Evolutionary conservation across 2,797 vertebrate species (phyloP).

Genomic region (Emydoidea blandingii): DNA sequence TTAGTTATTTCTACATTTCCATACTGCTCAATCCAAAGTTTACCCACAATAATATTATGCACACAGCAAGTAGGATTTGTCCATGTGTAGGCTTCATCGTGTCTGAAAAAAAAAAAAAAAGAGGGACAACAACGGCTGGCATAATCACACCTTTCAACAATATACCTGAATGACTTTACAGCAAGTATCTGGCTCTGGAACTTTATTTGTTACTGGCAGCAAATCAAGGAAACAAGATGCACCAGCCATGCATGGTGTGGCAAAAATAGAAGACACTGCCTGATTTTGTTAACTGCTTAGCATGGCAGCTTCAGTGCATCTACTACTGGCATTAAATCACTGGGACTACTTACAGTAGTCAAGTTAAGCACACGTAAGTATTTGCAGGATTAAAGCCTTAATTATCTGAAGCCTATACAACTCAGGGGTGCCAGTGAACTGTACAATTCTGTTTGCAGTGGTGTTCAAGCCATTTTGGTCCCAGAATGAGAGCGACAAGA

Average conservation of each 20-base stretch:
- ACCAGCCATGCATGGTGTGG: background rate
- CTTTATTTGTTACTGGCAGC: background rate
- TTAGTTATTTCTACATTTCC: slow-evolving; percentile 96
- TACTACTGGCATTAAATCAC: background rate
- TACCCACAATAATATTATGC: slow-evolving; percentile 98
- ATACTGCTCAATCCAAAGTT: slow-evolving; percentile 99
- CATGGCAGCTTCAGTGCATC: background rate
- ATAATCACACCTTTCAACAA: background rate
- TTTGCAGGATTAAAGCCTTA: background rate
- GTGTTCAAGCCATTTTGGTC: background rate
- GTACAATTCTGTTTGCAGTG: background rate
- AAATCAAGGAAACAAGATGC: background rate
- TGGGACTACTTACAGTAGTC: background rate
- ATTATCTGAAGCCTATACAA: background rate
- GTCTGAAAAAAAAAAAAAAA: slow-evolving; percentile 80
- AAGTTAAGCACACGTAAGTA: background rate
- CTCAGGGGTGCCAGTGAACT: background rate
- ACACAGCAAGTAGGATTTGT: slow-evolving; percentile 98
- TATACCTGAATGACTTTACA: background rate
- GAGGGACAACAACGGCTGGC: background rate
- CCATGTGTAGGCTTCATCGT: slow-evolving; percentile 97
- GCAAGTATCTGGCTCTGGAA: background rate
- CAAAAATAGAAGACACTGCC: background rate
- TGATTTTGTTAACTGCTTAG: background rate
- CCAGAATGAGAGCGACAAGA: background rate